Percentiles rank a stretch among this genome's conserved stretches.
Evolutionary conservation across 2,888 invertebrate species (phyloP).

Genomic region (Chrysolina haemoptera): DNA sequence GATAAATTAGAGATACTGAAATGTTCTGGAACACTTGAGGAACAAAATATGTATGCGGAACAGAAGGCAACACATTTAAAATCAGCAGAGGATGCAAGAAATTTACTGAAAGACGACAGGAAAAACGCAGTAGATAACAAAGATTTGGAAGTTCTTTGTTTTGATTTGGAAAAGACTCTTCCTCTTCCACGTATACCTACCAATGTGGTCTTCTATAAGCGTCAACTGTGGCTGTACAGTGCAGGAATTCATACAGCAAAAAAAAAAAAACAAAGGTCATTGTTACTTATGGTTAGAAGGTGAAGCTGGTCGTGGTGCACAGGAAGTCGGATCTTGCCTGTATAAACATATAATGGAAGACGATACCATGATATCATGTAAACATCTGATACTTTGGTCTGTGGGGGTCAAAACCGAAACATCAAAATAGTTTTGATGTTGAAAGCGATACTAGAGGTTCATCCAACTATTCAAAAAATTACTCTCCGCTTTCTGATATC

Average conservation of each 20-base stretch:
- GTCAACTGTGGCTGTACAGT: conserved; percentile 58
- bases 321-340: conserved; percentile 47
- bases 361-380: conserved; percentile 18
- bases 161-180: conserved; percentile 57
- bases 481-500: conserved; percentile 35
- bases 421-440: conserved; percentile 48
- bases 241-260: conserved; percentile 50
- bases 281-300: conserved; percentile 51
- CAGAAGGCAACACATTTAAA: conserved; percentile 31
- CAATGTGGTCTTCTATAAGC: conserved; percentile 55
- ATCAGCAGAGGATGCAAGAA: conserved; percentile 38
- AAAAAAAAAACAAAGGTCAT: conserved; percentile 37
- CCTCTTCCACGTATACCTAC: conserved; percentile 42
- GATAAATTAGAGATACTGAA: conserved; percentile 27
- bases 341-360: conserved; percentile 38
- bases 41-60: conserved; percentile 30
- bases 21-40: conserved; percentile 24
- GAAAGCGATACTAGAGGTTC: conserved; percentile 41
- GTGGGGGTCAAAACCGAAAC: conserved; percentile 47
- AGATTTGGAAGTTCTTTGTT: conserved; percentile 68
- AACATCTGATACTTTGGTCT: conserved; percentile 50
- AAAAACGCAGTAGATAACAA: conserved; percentile 32
- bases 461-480: conserved; percentile 32
- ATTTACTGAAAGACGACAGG: conserved; percentile 36
- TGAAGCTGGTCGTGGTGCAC: conserved; percentile 52